These are phyloP conservation scores for Grammatotria lemairii DNA, from an alignment of 2,113 vertebrate species.

Conservation along the genomic window DNA sequence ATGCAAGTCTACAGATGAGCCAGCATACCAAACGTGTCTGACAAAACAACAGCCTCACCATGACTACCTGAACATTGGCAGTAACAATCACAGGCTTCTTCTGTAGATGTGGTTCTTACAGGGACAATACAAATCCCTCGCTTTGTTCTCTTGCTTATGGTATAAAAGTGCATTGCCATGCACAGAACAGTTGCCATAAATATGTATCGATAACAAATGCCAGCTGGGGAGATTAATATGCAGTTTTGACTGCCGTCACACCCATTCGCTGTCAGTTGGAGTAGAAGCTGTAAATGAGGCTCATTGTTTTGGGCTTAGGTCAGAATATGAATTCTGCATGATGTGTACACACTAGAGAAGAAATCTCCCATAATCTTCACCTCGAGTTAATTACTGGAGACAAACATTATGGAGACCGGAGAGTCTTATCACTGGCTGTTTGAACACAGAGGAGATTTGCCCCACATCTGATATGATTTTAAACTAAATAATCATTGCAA, in stretches of 20 bases:
- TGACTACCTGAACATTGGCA: neutral
- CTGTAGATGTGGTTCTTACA: slow-evolving; percentile 29
- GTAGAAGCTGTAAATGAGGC: slow-evolving; percentile 50
- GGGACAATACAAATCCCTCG: slow-evolving; percentile 31
- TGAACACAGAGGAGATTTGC: slow-evolving; percentile 53
- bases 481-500: slow-evolving; percentile 61
- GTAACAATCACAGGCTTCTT: neutral
- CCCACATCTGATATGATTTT: slow-evolving; percentile 68
- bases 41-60: neutral
- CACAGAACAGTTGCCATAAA: slow-evolving; percentile 18
- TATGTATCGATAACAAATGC: slow-evolving; percentile 54
- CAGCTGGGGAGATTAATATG: slow-evolving; percentile 58
- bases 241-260: slow-evolving; percentile 59
- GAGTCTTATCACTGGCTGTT: slow-evolving; percentile 50
- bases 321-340: slow-evolving; percentile 60
- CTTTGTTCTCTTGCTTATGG: slow-evolving; percentile 10
- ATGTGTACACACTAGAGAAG: slow-evolving; percentile 53
- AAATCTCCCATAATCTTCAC: slow-evolving; percentile 71
- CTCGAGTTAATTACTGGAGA: slow-evolving; percentile 71
- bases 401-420: slow-evolving; percentile 59
- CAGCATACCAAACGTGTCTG: neutral
- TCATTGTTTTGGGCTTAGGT: slow-evolving; percentile 61
- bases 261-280: slow-evolving; percentile 37
- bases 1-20: neutral
- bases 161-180: slow-evolving; percentile 35